A percentile compares a stretch with the other conserved stretches of the same genome.
phyloP scores from a whole-genome alignment of 2,888 invertebrate genomes.

The Drosophila setosimentum region DNA sequence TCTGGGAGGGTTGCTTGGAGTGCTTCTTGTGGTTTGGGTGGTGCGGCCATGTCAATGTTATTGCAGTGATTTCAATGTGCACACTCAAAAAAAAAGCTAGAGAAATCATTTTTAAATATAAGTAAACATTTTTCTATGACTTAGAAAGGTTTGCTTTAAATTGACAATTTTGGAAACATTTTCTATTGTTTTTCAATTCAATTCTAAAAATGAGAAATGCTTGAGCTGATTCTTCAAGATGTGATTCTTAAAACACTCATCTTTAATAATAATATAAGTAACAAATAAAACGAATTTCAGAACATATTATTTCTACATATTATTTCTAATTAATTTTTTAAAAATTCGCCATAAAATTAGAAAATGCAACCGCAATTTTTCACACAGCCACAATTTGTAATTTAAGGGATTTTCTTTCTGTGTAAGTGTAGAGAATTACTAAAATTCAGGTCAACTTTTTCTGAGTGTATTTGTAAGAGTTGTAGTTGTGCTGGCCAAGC shows the following conservation, averaged over 20 bases:
- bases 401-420: neutral
- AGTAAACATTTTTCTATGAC: neutral
- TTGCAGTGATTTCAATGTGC: conserved; percentile 72
- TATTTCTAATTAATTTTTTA: neutral
- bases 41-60: conserved; percentile 70
- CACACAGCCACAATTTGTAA: too few relatives aligned
- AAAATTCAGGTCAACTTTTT: neutral
- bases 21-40: neutral
- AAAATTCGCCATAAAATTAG: neutral
- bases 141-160: neutral
- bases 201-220: neutral
- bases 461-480: conserved; percentile 3
- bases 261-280: neutral
- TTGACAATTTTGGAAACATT: neutral
- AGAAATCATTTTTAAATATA: neutral
- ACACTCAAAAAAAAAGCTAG: neutral
- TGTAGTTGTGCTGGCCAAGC: conserved; percentile 46
- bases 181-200: neutral
- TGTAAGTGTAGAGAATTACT: neutral
- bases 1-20: conserved; percentile 42
- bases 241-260: neutral
- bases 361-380: too few relatives aligned
- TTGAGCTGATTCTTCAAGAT: neutral
- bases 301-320: neutral
- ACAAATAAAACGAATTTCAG: neutral